These are phyloP conservation scores for Microplitis demolitor DNA, from an alignment of 1,140 invertebrate genomes.

Conservation along the genomic window DNA sequence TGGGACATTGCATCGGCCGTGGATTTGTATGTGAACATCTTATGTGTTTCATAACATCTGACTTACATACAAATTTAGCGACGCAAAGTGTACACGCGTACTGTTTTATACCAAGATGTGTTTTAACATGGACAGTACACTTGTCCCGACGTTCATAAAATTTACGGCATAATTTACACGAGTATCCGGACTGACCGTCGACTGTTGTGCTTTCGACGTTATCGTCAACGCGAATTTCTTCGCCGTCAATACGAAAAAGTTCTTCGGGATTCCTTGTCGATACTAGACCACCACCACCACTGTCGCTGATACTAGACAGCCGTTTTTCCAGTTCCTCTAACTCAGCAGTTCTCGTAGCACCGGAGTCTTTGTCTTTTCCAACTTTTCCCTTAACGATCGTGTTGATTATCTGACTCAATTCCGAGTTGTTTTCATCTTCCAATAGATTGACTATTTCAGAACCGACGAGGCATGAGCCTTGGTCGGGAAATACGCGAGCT, in stretches of 20 bases:
- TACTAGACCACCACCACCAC: background rate
- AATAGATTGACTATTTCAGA: slow-evolving; percentile 50
- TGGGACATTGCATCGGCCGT: slow-evolving; percentile 55
- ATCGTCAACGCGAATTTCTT: slow-evolving; percentile 58
- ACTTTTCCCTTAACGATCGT: slow-evolving; percentile 37
- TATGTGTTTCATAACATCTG: slow-evolving; percentile 60
- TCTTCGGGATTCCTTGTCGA: slow-evolving; percentile 51
- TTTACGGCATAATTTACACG: slow-evolving; percentile 54
- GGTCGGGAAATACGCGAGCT: slow-evolving; percentile 58
- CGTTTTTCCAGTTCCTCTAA: slow-evolving; percentile 47
- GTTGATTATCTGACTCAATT: slow-evolving; percentile 50
- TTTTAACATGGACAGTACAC: slow-evolving; percentile 69
- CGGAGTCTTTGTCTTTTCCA: slow-evolving; percentile 34
- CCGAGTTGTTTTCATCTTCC: slow-evolving; percentile 46
- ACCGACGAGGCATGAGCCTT: slow-evolving; percentile 55
- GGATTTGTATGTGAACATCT: slow-evolving; percentile 60
- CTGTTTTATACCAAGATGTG: slow-evolving; percentile 72
- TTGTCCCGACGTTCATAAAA: slow-evolving; percentile 57
- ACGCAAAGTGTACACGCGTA: slow-evolving; percentile 72
- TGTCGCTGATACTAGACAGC: slow-evolving; percentile 30
- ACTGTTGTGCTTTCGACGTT: slow-evolving; percentile 50
- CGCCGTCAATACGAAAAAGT: slow-evolving; percentile 55
- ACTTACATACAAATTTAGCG: slow-evolving; percentile 59
- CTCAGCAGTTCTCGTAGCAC: slow-evolving; percentile 42
- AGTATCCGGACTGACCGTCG: slow-evolving; percentile 51